Conservation (phyloP, 92 coral and sea anemone species). For the Ricordea florida region DNA sequence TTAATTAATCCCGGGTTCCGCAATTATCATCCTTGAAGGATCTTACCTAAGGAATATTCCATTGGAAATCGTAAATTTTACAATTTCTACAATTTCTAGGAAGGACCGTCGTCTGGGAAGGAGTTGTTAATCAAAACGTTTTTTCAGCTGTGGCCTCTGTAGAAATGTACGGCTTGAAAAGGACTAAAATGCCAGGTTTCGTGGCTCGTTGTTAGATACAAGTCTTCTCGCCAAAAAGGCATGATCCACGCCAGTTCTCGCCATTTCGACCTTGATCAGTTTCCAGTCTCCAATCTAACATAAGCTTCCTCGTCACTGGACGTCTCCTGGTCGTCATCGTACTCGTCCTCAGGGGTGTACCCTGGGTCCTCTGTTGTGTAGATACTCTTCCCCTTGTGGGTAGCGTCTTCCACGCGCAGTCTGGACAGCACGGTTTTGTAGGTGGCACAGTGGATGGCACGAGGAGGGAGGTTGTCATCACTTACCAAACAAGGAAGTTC, state of each 20-base stretch:
- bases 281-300: slow-evolving; percentile 9
- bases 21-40: no score
- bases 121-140: no score
- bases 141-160: no score
- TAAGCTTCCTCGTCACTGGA: slow-evolving; percentile 83
- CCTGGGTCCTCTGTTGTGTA: slow-evolving; percentile 58
- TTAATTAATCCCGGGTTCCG: no score
- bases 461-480: slow-evolving; percentile 63
- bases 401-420: slow-evolving; percentile 90
- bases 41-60: no score
- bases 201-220: not conserved
- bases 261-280: not conserved
- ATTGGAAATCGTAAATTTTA: no score
- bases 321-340: slow-evolving; percentile 85
- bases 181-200: no score
- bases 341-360: slow-evolving; percentile 66
- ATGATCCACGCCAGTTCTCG: not conserved
- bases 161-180: no score
- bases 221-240: not conserved
- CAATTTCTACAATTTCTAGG: no score
- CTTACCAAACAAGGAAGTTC: slow-evolving; percentile 78
- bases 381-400: slow-evolving; percentile 85
- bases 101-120: no score
- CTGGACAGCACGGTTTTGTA: slow-evolving; percentile 86
- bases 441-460: slow-evolving; percentile 72